Conservation (phyloP, 2,888 invertebrate species). For the Agrochola lota region DNA sequence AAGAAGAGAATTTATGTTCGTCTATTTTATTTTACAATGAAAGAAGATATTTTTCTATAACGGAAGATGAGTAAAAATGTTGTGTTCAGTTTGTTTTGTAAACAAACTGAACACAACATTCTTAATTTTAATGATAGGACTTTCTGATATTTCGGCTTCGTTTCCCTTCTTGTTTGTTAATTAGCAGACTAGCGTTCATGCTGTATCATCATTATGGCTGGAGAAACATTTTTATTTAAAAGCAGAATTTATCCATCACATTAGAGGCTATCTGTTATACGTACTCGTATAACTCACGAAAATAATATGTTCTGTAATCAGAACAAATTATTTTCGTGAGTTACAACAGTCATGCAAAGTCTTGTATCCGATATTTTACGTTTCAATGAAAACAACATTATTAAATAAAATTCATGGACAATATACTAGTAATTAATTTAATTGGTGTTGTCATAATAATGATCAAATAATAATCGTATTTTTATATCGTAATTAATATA, state of each 20-base stretch:
- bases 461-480: neutral
- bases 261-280: neutral
- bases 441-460: neutral
- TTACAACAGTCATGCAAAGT: neutral
- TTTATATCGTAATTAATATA: neutral
- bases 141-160: neutral
- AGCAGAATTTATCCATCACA: neutral
- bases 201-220: neutral
- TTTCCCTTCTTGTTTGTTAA: slow-evolving; percentile 8
- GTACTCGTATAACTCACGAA: no score
- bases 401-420: neutral
- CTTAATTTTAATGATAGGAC: neutral
- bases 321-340: neutral
- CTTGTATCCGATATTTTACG: neutral
- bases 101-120: no score
- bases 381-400: neutral
- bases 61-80: neutral
- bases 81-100: neutral
- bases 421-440: neutral
- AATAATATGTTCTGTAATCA: no score
- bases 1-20: neutral
- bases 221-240: no score
- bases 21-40: slow-evolving; percentile 13
- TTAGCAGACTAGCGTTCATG: neutral
- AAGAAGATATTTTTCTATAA: slow-evolving; percentile 3